Evolutionary conservation across 2,888 invertebrate genomes (phyloP).

Genomic region (Cataglyphis albicans): DNA sequence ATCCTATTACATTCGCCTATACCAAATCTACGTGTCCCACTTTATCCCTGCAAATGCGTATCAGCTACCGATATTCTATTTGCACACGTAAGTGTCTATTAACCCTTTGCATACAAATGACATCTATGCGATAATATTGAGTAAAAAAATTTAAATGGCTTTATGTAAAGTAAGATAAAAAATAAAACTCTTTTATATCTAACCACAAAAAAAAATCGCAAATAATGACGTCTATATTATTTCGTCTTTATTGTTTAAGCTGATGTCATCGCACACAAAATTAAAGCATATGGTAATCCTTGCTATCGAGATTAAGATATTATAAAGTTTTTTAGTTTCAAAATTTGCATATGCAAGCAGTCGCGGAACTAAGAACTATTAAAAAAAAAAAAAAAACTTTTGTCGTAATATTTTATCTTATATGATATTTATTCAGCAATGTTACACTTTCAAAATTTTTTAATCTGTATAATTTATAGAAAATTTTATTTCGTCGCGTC

Average conservation of each 20-base stretch:
- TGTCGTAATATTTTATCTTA: constrained; percentile 11
- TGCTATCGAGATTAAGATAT: constrained; percentile 17
- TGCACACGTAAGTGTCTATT: neutral
- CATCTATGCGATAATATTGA: too few species aligned
- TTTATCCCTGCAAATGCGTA: constrained; percentile 5
- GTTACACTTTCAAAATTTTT: neutral
- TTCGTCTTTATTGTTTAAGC: neutral
- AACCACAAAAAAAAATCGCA: neutral
- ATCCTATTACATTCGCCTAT: constrained; percentile 22
- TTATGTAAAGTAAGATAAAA: neutral
- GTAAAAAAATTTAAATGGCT: neutral
- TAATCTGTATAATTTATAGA: constrained; percentile 5
- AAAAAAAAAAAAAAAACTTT: constrained; percentile 2
- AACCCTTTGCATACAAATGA: neutral
- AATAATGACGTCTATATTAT: too few species aligned
- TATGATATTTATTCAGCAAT: constrained; percentile 20
- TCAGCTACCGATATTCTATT: constrained; percentile 28
- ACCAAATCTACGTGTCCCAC: constrained; percentile 1
- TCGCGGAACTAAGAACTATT: neutral
- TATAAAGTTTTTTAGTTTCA: neutral
- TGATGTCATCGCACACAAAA: neutral
- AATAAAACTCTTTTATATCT: neutral
- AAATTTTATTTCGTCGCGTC: neutral
- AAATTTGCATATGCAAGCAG: constrained; percentile 16
- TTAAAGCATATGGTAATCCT: neutral